Conservation (phyloP, 2,797 vertebrate species). For the Gephyroberyx darwinii region DNA sequence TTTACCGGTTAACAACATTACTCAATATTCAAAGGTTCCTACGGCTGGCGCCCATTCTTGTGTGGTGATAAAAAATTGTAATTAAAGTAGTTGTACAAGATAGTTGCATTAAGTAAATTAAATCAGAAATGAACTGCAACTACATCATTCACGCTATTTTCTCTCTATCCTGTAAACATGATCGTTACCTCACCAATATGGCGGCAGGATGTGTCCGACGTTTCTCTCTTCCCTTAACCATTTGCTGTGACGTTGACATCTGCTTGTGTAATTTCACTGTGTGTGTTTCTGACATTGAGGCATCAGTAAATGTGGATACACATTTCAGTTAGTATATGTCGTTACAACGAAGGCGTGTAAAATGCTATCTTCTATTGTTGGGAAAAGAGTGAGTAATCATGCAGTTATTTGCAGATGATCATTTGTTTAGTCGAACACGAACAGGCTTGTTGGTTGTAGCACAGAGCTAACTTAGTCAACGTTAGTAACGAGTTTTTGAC, state of each 20-base stretch:
- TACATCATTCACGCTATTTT: fast-evolving
- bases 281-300: constrained; percentile 28
- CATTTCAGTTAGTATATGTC: background rate
- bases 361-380: constrained; percentile 63
- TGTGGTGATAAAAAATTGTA: background rate
- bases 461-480: background rate
- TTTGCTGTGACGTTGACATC: constrained; percentile 21
- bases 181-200: constrained; percentile 11
- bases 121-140: fast-evolving
- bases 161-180: background rate
- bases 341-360: background rate
- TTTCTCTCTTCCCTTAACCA: background rate
- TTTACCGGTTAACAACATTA: constrained; percentile 51
- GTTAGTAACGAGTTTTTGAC: background rate
- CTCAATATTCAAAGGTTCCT: constrained; percentile 40
- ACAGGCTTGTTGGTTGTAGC: background rate
- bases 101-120: fast-evolving
- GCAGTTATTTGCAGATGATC: background rate
- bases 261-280: constrained; percentile 49
- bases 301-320: background rate
- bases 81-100: background rate
- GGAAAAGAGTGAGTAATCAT: constrained; percentile 72
- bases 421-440: background rate
- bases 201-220: background rate
- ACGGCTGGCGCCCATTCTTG: background rate